Percentiles rank a stretch among this genome's conserved stretches.
These are phyloP conservation scores for Anthopleura xanthogrammica DNA, from an alignment of 92 coral and sea anemone genomes.

Conservation along the genomic window DNA sequence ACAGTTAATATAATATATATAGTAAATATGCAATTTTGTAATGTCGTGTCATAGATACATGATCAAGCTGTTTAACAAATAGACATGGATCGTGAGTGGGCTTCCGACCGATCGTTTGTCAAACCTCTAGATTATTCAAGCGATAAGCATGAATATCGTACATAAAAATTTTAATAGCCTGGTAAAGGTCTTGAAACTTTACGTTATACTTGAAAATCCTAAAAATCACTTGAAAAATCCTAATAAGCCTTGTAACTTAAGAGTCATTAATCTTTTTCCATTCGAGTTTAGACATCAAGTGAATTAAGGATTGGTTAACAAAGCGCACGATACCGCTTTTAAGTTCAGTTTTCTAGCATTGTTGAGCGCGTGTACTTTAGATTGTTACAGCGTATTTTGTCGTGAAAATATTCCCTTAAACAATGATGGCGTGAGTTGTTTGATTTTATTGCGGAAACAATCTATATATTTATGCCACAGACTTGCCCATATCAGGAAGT, in stretches of 20 bases:
- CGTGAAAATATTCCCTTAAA: no score
- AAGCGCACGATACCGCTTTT: neutral
- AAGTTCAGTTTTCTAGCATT: neutral
- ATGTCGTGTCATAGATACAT: neutral
- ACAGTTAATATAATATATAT: no score
- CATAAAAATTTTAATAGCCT: neutral
- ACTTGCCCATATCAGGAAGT: neutral
- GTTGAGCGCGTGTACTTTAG: no score
- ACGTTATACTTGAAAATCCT: neutral
- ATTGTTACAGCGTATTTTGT: no score
- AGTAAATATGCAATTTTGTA: neutral
- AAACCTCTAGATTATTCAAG: neutral
- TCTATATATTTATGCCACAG: neutral
- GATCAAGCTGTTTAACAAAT: neutral
- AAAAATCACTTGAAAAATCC: no score
- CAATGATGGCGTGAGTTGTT: no score
- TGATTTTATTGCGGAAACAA: neutral
- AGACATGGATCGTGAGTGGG: neutral
- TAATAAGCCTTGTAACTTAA: neutral
- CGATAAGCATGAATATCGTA: neutral
- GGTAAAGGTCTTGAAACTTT: neutral
- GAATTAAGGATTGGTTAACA: no score
- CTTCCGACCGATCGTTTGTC: neutral
- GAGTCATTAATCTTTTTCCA: neutral
- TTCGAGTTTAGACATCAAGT: no score